Evolutionary conservation across 2,797 vertebrate species (phyloP).

Genomic region (Poecilia wingei): DNA sequence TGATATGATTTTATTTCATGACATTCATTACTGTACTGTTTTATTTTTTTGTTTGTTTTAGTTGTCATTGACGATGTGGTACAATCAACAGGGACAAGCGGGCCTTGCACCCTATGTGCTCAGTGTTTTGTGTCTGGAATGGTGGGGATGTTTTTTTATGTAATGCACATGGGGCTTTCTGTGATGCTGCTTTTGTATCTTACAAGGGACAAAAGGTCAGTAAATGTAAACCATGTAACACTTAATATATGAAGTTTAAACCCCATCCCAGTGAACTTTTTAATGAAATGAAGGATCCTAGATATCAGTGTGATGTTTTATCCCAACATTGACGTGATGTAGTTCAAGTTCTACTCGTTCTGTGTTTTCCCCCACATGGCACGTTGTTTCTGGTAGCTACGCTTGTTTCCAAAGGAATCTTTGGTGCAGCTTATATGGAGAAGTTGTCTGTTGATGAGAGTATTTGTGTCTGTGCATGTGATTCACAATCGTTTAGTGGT

Average conservation of each 20-base stretch:
- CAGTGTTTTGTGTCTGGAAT: conserved; percentile 76
- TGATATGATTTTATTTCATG: conserved; percentile 70
- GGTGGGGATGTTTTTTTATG: conserved; percentile 59
- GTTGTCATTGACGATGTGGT: conserved; percentile 58
- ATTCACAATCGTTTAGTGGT: conserved; percentile 48
- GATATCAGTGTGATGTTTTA: conserved; percentile 38
- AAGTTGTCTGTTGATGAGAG: conserved; percentile 43
- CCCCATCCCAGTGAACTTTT: conserved; percentile 52
- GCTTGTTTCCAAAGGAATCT: conserved; percentile 67
- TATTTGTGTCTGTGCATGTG: conserved; percentile 47
- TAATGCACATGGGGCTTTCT: conserved; percentile 56
- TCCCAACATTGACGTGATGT: conserved; percentile 46
- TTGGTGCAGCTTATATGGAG: conserved; percentile 69
- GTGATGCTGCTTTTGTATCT: conserved; percentile 72
- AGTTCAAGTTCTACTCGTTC: conserved; percentile 58
- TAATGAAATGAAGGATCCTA: conserved; percentile 79
- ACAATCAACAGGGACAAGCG: conserved; percentile 74
- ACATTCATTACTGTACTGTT: conserved; percentile 68
- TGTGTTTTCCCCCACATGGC: conserved; percentile 31
- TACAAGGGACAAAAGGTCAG: conserved; percentile 75
- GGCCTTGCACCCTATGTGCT: conserved; percentile 76
- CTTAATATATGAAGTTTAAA: conserved; percentile 75
- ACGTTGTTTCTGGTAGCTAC: conserved; percentile 65
- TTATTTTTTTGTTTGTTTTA: conserved; percentile 16
- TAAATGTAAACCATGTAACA: conserved; percentile 67